Evolutionary conservation across 2,888 invertebrate genomes (phyloP).

Genomic region (Odontocolon sp.): DNA sequence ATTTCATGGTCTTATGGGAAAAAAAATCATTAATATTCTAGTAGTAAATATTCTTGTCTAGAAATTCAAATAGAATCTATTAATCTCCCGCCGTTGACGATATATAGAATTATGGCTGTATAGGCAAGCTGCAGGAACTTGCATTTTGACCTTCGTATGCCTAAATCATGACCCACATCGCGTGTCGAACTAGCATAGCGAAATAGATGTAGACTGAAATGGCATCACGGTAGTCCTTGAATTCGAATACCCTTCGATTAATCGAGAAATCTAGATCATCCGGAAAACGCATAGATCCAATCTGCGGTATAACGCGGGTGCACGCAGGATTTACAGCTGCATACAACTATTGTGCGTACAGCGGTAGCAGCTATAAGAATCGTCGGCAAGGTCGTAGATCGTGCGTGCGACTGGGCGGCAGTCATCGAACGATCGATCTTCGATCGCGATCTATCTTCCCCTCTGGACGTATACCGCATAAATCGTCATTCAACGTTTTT

Average conservation of each 20-base stretch:
- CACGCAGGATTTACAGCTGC: constrained; percentile 25
- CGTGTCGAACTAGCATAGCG: neutral
- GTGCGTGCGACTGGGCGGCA: constrained; percentile 60
- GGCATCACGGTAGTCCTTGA: constrained; percentile 53
- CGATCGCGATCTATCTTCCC: constrained; percentile 50
- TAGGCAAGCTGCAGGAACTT: no score
- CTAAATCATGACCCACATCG: constrained; percentile 61
- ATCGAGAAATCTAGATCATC: constrained; percentile 63
- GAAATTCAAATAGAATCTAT: constrained; percentile 38
- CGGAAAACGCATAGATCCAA: constrained; percentile 55
- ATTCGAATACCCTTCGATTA: constrained; percentile 51
- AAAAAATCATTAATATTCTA: neutral
- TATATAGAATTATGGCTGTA: no score
- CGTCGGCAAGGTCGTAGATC: constrained; percentile 61
- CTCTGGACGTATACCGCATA: constrained; percentile 61
- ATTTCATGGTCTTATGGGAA: no score
- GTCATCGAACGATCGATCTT: constrained; percentile 61
- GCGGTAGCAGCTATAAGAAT: constrained; percentile 36
- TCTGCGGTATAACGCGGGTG: constrained; percentile 29
- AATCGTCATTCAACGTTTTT: constrained; percentile 64
- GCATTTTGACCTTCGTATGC: constrained; percentile 57
- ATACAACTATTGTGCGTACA: neutral
- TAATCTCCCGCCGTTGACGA: neutral
- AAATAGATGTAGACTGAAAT: constrained; percentile 39
- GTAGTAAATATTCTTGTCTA: neutral